These are phyloP conservation scores for Raja brachyura DNA, from an alignment of 2,113 vertebrate genomes.

Conservation along the genomic window DNA sequence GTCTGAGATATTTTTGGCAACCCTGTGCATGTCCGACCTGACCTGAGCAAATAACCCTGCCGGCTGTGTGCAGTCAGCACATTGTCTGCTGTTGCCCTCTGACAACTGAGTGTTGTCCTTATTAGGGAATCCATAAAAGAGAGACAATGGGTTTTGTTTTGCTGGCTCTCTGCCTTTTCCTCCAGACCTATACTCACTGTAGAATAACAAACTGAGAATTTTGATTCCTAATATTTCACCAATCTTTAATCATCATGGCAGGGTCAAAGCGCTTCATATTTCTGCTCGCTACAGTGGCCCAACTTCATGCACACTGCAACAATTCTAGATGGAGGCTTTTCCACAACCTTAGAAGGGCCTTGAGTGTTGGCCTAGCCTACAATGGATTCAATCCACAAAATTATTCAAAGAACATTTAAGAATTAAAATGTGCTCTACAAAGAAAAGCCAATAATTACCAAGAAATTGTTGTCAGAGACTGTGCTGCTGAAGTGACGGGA, in stretches of 20 bases:
- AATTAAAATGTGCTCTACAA: background rate
- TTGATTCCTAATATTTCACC: background rate
- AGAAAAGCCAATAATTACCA: background rate
- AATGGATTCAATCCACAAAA: no score
- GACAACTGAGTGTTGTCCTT: background rate
- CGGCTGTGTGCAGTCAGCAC: background rate
- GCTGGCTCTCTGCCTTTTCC: background rate
- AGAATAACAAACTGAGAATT: background rate
- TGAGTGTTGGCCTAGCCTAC: no score
- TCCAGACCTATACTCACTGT: background rate
- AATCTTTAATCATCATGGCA: no score
- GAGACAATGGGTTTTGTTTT: background rate
- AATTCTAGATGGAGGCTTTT: no score
- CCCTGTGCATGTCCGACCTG: background rate
- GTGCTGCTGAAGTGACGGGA: no score
- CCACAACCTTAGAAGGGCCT: no score
- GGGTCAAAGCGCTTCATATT: no score
- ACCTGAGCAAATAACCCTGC: background rate
- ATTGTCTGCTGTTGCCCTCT: conserved; percentile 8
- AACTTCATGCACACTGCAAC: no score
- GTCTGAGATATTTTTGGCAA: background rate
- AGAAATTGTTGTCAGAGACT: background rate
- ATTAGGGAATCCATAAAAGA: background rate
- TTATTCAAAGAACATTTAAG: no score
- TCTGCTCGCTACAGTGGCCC: no score